Conservation (phyloP, 2,888 invertebrate species). For the Pyrochroa serraticornis region DNA sequence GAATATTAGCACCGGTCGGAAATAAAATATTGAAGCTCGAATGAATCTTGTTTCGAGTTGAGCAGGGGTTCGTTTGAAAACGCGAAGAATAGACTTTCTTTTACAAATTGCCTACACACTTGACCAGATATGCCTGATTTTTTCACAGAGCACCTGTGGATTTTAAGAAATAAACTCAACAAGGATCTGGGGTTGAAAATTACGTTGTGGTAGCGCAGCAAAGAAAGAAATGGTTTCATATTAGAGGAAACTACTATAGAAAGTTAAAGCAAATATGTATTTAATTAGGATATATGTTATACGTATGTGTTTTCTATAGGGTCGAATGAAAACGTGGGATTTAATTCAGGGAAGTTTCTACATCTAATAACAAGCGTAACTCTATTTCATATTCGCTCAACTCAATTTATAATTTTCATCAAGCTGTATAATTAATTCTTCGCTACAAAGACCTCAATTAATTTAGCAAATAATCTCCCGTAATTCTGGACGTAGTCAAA, state of each 20-base stretch:
- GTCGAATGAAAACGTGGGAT: background rate
- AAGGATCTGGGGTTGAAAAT: background rate
- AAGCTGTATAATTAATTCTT: background rate
- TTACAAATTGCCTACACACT: background rate
- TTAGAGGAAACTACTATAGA: background rate
- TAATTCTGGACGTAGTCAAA: no score
- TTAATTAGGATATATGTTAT: background rate
- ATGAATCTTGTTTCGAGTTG: constrained; percentile 21
- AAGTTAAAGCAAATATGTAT: background rate
- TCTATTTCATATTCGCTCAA: background rate
- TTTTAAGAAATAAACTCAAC: background rate
- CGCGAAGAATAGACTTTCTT: no score
- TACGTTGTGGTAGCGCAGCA: background rate
- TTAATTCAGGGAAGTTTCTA: background rate
- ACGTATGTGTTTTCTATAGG: background rate
- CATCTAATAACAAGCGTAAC: background rate
- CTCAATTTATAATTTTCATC: constrained; percentile 12
- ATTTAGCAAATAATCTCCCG: background rate
- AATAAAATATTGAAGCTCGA: constrained; percentile 38
- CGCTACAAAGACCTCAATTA: constrained; percentile 2
- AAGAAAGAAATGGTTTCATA: no score
- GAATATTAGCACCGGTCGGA: constrained; percentile 34
- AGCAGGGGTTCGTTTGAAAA: no score
- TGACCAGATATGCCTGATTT: background rate
- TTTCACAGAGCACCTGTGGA: background rate